Evolutionary conservation across 2,888 invertebrate genomes (phyloP).

Genomic region (Cantharis rustica): DNA sequence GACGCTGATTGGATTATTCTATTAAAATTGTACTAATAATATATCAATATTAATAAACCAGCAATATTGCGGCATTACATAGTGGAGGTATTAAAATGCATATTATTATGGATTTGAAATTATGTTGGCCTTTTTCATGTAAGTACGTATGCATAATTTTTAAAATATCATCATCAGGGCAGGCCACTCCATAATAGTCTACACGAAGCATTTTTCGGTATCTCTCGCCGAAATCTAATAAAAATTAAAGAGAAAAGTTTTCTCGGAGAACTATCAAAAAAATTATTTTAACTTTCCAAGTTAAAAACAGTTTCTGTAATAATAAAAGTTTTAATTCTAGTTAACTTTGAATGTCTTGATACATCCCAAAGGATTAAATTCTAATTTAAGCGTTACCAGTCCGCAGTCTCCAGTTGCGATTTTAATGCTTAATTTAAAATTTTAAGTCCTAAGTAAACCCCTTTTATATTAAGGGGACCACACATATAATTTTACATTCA

Average conservation of each 20-base stretch:
- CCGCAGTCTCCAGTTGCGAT: slow-evolving; percentile 2
- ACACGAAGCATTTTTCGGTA: not conserved
- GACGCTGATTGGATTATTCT: not conserved
- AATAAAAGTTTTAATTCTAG: slow-evolving; percentile 1
- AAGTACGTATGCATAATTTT: not conserved
- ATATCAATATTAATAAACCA: not conserved
- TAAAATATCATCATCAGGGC: not conserved
- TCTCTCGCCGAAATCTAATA: not conserved
- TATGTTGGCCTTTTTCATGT: not conserved
- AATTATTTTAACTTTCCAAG: not conserved
- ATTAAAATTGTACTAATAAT: not conserved
- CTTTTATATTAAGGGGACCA: not conserved
- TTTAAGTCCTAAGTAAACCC: slow-evolving; percentile 1
- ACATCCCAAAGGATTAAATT: slow-evolving; percentile 2
- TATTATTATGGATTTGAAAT: not conserved
- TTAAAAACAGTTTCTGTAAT: not conserved
- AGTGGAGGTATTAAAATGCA: not conserved
- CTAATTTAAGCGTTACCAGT: slow-evolving; percentile 1
- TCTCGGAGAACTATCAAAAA: not conserved
- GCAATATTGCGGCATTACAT: not conserved
- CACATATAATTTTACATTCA: not conserved
- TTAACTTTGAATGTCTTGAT: slow-evolving; percentile 2
- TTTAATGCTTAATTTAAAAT: slow-evolving; percentile 16
- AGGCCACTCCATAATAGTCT: not conserved
- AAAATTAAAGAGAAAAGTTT: not conserved